Evolutionary conservation across 2,797 vertebrate species (phyloP), one percentile per base, ranked within the genome.

Genomic region (Gouania willdenowi): DNA sequence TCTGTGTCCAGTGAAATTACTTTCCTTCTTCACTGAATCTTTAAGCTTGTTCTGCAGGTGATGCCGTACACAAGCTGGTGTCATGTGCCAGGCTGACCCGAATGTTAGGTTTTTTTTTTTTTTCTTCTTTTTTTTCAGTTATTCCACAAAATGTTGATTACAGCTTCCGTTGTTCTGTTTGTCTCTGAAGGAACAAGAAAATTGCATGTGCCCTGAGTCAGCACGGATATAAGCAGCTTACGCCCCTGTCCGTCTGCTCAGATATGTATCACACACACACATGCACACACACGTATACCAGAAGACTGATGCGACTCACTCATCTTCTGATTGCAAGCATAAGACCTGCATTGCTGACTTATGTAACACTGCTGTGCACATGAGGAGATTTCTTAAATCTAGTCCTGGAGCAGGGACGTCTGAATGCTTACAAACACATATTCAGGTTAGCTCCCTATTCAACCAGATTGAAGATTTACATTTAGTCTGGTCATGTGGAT

Each of bases 161-260:
- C 8, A 35, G 56, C 46, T 50, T 14, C 10, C 29, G 37, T 20
- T 19, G n/a, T n/a, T 27, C 26, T 12, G 3, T 52, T 34, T 29
- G 10, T 40, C 32, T 38, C 19, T 48, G 37, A 35, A 41, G 45
- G 32, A 72, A 35, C 21, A 2, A 19, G 26, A 31, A 45, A 63
- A 46, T 31, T 50, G 49, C 46, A 31, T 30, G 52, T 50, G 44
- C 47, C 65, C 66, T 72, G 76, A 81, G 65, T 85, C 78, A 82
- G 81, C 69, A 13, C 29, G 42, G 41, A 35, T 39, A 71, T 83
- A 82, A 87, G 81, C 65, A 65, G 81, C 83, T 85, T 87, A 87
- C 37, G 29, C 45, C 62, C 40, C 11, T 5, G 18, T 66, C 58
- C 34, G 52, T 74, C 67, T 74, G 46, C 64, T 72, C 24, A 66